Percentiles rank a stretch among this genome's conserved stretches.
phyloP scores from a whole-genome alignment of 2,113 vertebrate genomes.

The Pogonocichla stellata region DNA sequence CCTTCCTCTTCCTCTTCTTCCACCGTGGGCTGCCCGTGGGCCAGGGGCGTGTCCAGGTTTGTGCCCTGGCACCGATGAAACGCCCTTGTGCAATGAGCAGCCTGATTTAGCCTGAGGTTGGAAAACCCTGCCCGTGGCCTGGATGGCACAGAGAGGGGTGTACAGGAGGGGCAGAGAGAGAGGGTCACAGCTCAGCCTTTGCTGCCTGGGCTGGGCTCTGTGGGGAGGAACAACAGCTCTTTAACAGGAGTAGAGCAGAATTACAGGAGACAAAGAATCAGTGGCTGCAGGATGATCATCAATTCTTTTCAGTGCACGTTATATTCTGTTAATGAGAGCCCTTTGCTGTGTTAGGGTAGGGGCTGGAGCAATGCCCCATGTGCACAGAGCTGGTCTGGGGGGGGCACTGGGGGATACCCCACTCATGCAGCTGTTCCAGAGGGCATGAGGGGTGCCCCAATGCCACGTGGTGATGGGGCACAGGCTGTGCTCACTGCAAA shows the following conservation, averaged over 20 bases:
- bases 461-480: fast-evolving
- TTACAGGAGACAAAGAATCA: not conserved
- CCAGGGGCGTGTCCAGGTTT: not conserved
- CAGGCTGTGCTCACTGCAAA: not conserved
- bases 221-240: not conserved
- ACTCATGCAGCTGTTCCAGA: not conserved
- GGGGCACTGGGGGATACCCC: not conserved
- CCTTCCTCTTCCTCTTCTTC: not conserved
- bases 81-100: not conserved
- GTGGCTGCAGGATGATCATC: not conserved
- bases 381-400: fast-evolving
- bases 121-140: not conserved
- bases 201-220: not conserved
- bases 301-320: not conserved
- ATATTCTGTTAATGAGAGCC: not conserved
- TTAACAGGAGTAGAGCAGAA: not conserved
- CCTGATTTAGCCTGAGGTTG: not conserved
- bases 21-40: not conserved
- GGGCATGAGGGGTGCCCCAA: not conserved
- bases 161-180: not conserved
- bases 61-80: not conserved
- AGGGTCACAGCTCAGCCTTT: fast-evolving
- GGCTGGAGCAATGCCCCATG: not conserved
- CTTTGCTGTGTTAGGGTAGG: not conserved
- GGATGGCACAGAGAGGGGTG: fast-evolving